Conservation (phyloP, 2,888 invertebrate genomes). For the Melanotus villosus region DNA sequence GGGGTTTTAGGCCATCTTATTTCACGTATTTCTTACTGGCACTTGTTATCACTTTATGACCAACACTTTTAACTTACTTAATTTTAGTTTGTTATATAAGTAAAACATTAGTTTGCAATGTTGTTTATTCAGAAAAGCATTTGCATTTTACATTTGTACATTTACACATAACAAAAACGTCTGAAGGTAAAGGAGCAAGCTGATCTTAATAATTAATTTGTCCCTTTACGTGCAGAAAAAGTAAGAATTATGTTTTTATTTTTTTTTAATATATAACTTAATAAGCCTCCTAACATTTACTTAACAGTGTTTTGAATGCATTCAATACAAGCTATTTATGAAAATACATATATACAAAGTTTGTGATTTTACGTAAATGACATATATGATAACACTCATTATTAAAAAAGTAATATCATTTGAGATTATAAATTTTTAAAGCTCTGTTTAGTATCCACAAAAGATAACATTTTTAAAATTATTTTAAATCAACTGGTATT, state of each 20-base stretch:
- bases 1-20: too few relatives aligned
- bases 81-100: too few relatives aligned
- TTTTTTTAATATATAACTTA: slow-evolving; percentile 26
- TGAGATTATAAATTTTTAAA: slow-evolving; percentile 25
- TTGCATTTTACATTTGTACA: slow-evolving; percentile 47
- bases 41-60: too few relatives aligned
- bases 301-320: slow-evolving; percentile 16
- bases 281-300: slow-evolving; percentile 24
- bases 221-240: slow-evolving; percentile 23
- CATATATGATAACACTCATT: slow-evolving; percentile 28
- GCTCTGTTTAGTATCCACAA: slow-evolving; percentile 13
- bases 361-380: slow-evolving; percentile 33
- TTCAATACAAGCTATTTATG: slow-evolving; percentile 26
- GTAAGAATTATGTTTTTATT: neutral
- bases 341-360: slow-evolving; percentile 43
- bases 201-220: neutral
- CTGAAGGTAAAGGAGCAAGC: slow-evolving; percentile 16
- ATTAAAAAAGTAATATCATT: slow-evolving; percentile 32
- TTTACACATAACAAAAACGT: slow-evolving; percentile 33
- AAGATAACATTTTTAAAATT: neutral
- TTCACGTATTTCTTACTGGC: too few relatives aligned
- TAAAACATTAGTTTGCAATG: neutral
- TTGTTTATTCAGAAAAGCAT: slow-evolving; percentile 41
- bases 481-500: too few relatives aligned
- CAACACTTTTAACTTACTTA: too few relatives aligned